phyloP scores from a whole-genome alignment of 2,797 vertebrate genomes.

The Spondyliosoma cantharus region DNA sequence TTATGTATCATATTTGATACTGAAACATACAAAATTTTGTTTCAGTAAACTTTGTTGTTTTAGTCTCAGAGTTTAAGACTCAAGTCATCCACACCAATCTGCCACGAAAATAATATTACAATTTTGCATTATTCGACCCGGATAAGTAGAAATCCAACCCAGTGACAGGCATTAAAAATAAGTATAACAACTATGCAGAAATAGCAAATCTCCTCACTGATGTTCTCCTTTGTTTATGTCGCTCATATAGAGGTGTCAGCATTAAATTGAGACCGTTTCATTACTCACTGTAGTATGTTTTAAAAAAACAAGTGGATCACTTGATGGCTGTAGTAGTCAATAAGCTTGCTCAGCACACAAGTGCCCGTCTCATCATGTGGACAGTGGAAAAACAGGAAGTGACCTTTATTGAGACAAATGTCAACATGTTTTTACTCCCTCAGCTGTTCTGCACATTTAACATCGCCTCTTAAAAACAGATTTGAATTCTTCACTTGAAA shows the following conservation, averaged over 20 bases:
- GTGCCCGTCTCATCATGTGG: slow-evolving; percentile 32
- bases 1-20: too few relatives aligned
- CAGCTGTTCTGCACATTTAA: slow-evolving; percentile 14
- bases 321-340: slow-evolving; percentile 13
- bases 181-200: too few relatives aligned
- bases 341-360: slow-evolving; percentile 36
- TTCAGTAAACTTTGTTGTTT: too few relatives aligned
- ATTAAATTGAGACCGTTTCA: too few relatives aligned
- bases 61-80: neutral
- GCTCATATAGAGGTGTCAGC: neutral
- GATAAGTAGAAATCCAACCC: too few relatives aligned
- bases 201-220: too few relatives aligned
- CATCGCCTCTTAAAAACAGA: neutral
- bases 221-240: too few relatives aligned
- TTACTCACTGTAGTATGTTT: too few relatives aligned
- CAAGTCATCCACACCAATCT: neutral
- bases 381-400: slow-evolving; percentile 71
- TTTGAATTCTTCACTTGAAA: slow-evolving; percentile 6
- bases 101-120: too few relatives aligned
- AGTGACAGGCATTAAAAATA: too few relatives aligned
- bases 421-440: slow-evolving; percentile 15
- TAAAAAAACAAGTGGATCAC: neutral
- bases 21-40: too few relatives aligned
- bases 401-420: slow-evolving; percentile 47
- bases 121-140: too few relatives aligned